phyloP scores from a whole-genome alignment of 2,113 vertebrate species.

The Scortum barcoo region DNA sequence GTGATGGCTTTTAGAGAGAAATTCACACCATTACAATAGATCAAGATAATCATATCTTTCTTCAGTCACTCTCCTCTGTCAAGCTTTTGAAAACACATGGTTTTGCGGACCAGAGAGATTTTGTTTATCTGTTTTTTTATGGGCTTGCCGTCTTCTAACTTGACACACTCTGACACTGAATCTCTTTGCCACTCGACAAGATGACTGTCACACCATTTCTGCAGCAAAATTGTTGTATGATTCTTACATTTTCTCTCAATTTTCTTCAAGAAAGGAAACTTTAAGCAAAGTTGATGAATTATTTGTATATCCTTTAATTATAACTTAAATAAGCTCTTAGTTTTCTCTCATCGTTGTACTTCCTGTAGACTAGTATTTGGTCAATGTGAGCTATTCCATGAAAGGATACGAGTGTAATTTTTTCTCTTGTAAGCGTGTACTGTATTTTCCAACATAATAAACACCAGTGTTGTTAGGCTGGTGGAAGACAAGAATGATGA shows the following conservation, averaged over 20 bases:
- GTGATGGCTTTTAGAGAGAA: neutral
- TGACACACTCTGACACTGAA: neutral
- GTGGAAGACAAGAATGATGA: constrained; percentile 12
- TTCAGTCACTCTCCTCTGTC: neutral
- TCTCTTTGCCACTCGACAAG: neutral
- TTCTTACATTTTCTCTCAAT: neutral
- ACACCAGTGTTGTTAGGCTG: neutral
- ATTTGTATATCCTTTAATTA: neutral
- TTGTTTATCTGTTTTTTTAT: neutral
- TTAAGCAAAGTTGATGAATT: neutral
- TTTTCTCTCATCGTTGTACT: neutral
- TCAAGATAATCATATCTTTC: neutral
- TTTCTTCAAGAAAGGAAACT: no score
- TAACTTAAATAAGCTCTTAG: neutral
- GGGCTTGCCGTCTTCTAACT: neutral
- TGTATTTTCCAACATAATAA: constrained; percentile 6
- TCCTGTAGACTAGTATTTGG: neutral
- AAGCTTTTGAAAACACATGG: neutral
- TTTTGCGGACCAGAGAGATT: neutral
- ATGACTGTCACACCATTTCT: neutral
- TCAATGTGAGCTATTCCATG: neutral
- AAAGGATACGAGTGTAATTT: neutral
- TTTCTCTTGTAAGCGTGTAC: neutral
- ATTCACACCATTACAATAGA: neutral
- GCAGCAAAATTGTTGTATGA: neutral